Base-by-base conservation (phyloP, 2,113 vertebrate species). In the Leptobrachium ailaonicum region DNA sequence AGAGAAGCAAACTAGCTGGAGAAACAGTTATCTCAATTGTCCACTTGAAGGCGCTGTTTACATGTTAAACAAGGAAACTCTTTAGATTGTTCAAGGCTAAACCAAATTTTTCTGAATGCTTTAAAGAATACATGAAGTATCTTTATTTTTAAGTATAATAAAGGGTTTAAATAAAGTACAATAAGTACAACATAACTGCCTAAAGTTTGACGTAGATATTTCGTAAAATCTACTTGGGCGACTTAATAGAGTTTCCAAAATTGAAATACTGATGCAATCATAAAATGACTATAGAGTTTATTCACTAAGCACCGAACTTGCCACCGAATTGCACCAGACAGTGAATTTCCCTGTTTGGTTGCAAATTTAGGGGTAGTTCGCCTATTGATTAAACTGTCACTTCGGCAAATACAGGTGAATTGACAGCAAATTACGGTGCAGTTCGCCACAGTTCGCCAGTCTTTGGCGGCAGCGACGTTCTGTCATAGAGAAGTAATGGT, bases 1-100 rank as follows among this genome's bases (percentile, higher is more conserved):
- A 32, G 20, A 32, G 20, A 32, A 50, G 47, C 47, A 50, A 8
- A 32, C 20, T 1, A 50, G 47, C 4, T 60, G 13, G 11, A 60
- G 8, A 60, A 60, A 60, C 56, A 14, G 20, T 60, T 60, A 8
- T 58, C 8, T 68, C 2, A 41, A 54, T 73, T 80, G n/a, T 42
- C 77, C 77, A 80, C 77, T 73, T 80, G 77, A 62, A 62, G 77
- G 70, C 77, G 73, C 71, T 80, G 77, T 80, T 73, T 73, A 60
- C 77, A 73, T 80, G 20, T 47, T 42, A 80, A 79, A 66, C 6
- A 60, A 60, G 13, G 56, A 13, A 12, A 8, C 56, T 60, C 13
- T 60, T 60, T 10, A 8, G 40, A 9, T 40, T 8, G 10, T 66
- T 66, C 4, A 32, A 66, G 63, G 20, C 5, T 3, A 66, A 66